Percentiles rank a stretch among this genome's conserved stretches.
These are phyloP conservation scores for Rhogogaster chlorosoma DNA, from an alignment of 2,888 invertebrate species.

Conservation along the genomic window DNA sequence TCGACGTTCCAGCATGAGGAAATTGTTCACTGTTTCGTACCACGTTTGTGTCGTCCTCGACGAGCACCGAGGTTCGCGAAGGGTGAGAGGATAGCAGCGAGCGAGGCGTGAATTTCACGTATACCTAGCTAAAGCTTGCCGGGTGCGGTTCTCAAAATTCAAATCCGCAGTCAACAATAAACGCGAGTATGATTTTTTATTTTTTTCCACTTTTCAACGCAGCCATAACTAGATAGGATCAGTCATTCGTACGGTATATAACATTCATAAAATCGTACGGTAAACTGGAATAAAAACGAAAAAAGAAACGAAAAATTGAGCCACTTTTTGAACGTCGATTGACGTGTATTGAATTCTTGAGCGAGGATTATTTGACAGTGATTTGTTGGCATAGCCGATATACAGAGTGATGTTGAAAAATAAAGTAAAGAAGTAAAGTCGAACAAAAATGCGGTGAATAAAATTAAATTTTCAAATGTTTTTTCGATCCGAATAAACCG, in stretches of 20 bases:
- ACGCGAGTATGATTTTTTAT: not conserved
- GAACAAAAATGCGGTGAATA: not conserved
- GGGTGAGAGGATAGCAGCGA: not conserved
- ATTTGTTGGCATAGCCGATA: not conserved
- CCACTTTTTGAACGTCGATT: not conserved
- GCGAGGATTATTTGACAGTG: not conserved
- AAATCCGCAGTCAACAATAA: not conserved
- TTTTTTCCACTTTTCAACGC: not conserved
- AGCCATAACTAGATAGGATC: not conserved
- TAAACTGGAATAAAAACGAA: not conserved
- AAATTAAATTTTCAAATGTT: not conserved
- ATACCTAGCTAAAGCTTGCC: not conserved
- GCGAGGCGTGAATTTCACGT: slow-evolving; percentile 32
- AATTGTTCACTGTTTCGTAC: slow-evolving; percentile 49
- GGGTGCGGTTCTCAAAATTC: not conserved
- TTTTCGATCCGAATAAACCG: not conserved
- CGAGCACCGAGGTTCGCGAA: slow-evolving; percentile 1
- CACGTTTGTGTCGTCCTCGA: slow-evolving; percentile 22
- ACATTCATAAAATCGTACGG: too few species aligned
- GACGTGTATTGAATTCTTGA: not conserved
- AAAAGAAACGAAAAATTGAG: not conserved
- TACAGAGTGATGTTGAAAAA: not conserved
- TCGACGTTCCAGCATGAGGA: slow-evolving; percentile 12
- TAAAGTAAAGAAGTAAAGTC: not conserved
- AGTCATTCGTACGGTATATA: not conserved